phyloP scores from a whole-genome alignment of 2,888 invertebrate genomes.

The Leptopilina syphax region DNA sequence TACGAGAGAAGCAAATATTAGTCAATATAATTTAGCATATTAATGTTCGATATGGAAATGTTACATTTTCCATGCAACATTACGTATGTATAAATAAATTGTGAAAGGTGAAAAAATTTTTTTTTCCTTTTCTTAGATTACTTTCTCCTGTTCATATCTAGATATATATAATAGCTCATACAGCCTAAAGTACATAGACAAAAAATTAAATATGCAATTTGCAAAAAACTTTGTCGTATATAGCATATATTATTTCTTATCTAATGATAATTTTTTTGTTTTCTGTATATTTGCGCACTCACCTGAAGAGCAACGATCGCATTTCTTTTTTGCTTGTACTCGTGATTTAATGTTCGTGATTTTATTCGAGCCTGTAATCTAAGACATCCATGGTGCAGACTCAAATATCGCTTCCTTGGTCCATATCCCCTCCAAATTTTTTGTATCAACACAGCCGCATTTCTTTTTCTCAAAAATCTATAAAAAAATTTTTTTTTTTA shows the following conservation, averaged over 20 bases:
- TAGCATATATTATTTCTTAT: background rate
- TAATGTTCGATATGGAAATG: too few relatives aligned
- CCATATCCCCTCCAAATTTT: slow-evolving; percentile 89
- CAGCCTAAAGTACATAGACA: too few relatives aligned
- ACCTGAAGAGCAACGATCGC: slow-evolving; percentile 85
- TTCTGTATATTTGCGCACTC: background rate
- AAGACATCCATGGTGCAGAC: slow-evolving; percentile 87
- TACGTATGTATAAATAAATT: too few relatives aligned
- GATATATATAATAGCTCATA: too few relatives aligned
- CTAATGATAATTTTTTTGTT: background rate
- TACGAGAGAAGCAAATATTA: too few relatives aligned
- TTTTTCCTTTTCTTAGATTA: too few relatives aligned
- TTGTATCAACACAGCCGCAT: slow-evolving; percentile 89
- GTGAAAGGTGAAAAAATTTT: too few relatives aligned
- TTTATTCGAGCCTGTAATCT: slow-evolving; percentile 90
- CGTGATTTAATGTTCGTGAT: slow-evolving; percentile 85
- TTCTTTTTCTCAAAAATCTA: slow-evolving; percentile 83
- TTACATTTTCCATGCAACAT: too few relatives aligned
- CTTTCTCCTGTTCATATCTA: too few relatives aligned
- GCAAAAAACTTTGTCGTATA: too few relatives aligned
- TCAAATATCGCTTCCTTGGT: slow-evolving; percentile 83
- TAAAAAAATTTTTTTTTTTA: slow-evolving; percentile 22
- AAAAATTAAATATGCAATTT: too few relatives aligned
- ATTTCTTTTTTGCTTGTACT: slow-evolving; percentile 84
- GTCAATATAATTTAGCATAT: too few relatives aligned